Conservation (phyloP, 53 echinoderm and acorn worm genomes). For the Echinometra lucunter region DNA sequence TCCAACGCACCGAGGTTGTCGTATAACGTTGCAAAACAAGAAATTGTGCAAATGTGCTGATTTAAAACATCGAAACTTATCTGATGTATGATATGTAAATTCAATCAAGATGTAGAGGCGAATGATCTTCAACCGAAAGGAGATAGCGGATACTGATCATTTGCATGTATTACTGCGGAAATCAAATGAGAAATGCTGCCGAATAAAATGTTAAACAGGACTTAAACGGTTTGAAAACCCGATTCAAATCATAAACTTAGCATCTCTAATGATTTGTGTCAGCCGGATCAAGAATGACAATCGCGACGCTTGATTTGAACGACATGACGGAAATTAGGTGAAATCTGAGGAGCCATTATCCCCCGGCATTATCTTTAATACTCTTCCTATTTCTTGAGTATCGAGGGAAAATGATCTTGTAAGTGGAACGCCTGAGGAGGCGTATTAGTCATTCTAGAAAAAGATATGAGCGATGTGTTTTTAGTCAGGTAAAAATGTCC, state of each 20-base stretch:
- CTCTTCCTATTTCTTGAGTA: background rate
- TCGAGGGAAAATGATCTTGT: background rate
- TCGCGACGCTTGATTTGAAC: background rate
- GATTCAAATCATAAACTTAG: background rate
- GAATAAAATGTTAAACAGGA: background rate
- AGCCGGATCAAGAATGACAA: background rate
- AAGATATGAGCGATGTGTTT: slow-evolving; percentile 7
- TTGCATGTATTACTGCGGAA: background rate
- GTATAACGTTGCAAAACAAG: slow-evolving; percentile 34
- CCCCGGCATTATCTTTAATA: too few species aligned
- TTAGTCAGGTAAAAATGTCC: background rate
- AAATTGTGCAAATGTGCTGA: slow-evolving; percentile 26
- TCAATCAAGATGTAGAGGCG: background rate
- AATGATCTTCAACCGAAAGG: slow-evolving; percentile 9
- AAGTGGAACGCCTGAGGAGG: background rate
- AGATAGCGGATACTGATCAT: background rate
- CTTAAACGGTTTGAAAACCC: background rate
- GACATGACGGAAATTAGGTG: slow-evolving; percentile 7
- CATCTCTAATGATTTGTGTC: background rate
- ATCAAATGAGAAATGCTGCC: background rate
- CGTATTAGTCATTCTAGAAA: slow-evolving; percentile 12
- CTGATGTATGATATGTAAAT: background rate
- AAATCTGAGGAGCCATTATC: slow-evolving; percentile 8
- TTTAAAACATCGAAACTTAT: background rate
- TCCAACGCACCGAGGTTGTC: background rate